Conservation (phyloP, 1,140 invertebrate genomes). For the Harpegnathos saltator region DNA sequence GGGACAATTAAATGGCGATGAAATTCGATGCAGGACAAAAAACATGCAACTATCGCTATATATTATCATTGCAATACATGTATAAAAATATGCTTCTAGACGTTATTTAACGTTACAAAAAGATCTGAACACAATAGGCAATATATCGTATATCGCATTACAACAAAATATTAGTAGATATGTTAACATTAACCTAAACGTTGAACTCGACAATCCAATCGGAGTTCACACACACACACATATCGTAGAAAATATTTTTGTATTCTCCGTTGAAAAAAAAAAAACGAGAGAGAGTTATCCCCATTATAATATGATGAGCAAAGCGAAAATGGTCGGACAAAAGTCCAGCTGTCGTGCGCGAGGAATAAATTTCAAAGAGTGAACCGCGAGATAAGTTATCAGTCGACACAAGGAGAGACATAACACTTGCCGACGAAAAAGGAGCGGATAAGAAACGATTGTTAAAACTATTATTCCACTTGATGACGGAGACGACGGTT, state of each 20-base stretch:
- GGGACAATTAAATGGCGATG: conserved; percentile 51
- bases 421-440: conserved; percentile 67
- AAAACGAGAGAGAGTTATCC: no score
- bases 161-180: conserved; percentile 43
- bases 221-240: background rate
- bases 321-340: background rate
- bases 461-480: conserved; percentile 80
- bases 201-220: conserved; percentile 4
- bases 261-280: no score
- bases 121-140: conserved; percentile 58
- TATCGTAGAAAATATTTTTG: background rate
- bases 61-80: conserved; percentile 58
- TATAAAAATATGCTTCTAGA: conserved; percentile 56
- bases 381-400: conserved; percentile 6
- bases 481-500: conserved; percentile 77
- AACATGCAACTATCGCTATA: conserved; percentile 55
- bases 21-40: conserved; percentile 38
- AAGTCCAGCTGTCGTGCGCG: background rate
- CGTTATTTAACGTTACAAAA: conserved; percentile 54
- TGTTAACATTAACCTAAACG: conserved; percentile 29
- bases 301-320: conserved; percentile 3
- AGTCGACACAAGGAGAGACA: conserved; percentile 66
- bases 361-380: background rate
- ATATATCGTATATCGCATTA: conserved; percentile 41
- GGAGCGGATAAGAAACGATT: conserved; percentile 81